Conservation (phyloP, 2,113 vertebrate species). For the Halcyon malimbica region DNA sequence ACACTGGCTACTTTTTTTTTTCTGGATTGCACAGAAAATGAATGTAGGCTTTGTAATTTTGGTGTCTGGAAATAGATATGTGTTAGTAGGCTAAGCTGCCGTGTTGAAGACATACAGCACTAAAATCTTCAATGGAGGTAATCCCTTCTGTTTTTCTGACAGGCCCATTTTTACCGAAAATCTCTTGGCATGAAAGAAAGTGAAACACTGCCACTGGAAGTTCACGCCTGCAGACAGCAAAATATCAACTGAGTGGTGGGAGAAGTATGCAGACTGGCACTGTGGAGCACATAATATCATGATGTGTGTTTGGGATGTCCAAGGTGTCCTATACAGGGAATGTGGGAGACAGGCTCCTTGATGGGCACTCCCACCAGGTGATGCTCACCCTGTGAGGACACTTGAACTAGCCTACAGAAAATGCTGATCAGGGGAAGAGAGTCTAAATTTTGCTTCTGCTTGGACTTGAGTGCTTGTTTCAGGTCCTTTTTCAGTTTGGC, state of each 20-base stretch:
- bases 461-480: not conserved
- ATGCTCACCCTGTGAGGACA: not conserved
- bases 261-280: not conserved
- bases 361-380: no score
- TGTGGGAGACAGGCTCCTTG: not conserved
- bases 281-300: not conserved
- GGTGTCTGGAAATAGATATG: conserved; percentile 18
- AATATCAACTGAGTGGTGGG: not conserved
- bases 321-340: not conserved
- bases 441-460: not conserved
- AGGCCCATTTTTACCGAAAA: conserved; percentile 11
- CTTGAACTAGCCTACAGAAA: not conserved
- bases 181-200: not conserved
- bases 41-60: not conserved
- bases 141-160: not conserved
- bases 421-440: not conserved
- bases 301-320: not conserved
- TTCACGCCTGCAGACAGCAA: not conserved
- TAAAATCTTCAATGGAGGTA: not conserved
- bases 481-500: not conserved
- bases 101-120: not conserved
- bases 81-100: conserved; percentile 44
- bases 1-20: not conserved
- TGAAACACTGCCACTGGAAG: not conserved
- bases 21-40: not conserved